Base-by-base conservation (phyloP, 1,140 invertebrate species). In the Trachymyrmex cornetzi region DNA sequence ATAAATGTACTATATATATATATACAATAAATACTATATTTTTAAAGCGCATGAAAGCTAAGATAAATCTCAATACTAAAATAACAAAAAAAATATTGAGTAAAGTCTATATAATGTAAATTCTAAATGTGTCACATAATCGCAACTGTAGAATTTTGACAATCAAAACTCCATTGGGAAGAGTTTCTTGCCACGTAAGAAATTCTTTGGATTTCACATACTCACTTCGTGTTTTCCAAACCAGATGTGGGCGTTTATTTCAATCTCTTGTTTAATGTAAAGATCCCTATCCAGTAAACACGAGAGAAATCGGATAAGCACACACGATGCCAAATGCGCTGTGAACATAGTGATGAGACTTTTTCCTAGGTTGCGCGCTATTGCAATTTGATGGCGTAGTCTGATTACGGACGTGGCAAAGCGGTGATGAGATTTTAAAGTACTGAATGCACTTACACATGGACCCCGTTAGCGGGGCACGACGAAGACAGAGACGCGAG, bases 361-460 rank as follows among this genome's bases (percentile, higher is more conserved):
- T 75, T 61, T 74, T 74, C 38, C 53, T 34, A 59, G 53, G 24
- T 50, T 27, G 53, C 53, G 12, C 66, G 53, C 53, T 59, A 34
- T 55, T 55, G 80, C 80, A 61, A 84, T 84, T 75, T 84, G 80
- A 90, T 80, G 57, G 67, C 69, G 44, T 9, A 11, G 61, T 50
- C 80, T 77, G 89, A 90, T 90, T 90, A 90, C 77, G 79, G 48
- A 77, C 71, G 64, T 55, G 81, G 79, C 61, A 75, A 77, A 79
- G 85, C 69, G 87, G 12, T 63, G 57, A 64, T 69, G 72, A 86
- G 77, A 82, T 87, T 89, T 87, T 82, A 71, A 84, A 92, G 87
- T 82, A 85, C 87, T 75, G 85, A 67, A 91, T 91, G 90, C 90
- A 92, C 90, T 92, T 91, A 85, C 77, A 72, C 81, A 86, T 87